Evolutionary conservation across 2,113 vertebrate species (phyloP), one percentile per base, ranked within the genome.

Genomic region (Lophius piscatorius): DNA sequence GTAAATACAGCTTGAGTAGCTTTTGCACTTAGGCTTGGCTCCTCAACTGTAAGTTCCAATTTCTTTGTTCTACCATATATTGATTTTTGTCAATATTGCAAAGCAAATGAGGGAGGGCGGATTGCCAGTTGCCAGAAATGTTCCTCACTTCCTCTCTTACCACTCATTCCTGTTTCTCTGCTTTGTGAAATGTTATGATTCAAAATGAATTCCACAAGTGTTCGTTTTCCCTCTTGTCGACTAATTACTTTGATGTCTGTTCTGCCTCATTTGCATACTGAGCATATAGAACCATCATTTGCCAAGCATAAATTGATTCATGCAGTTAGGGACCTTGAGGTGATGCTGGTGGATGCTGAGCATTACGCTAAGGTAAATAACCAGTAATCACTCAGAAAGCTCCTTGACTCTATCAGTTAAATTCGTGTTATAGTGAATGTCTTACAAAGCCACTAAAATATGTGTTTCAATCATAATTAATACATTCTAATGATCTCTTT

Each of bases 121-220:
- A 59, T 31, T 29, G 40, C 82, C 61, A 64, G 56, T 74, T 61
- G 39, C 63, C 26, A 6, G 26, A n/a, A n/a, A n/a, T n/a, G n/a
- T n/a, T 58, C 16, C 58, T 59, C 47, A 21, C 26, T 44, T 60
- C 33, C 44, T 3, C 22, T 57, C 41, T 21, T 49, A 46, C 65
- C 50, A 23, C 69, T 29, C 42, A n/a, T 52, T 39, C 34, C 36
- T 67, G n/a, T 70, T 61, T 38, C 50, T 60, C 34, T 54, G 63
- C 55, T 67, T 47, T 70, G 45, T 63, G 65, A 49, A 58, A 76
- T 28, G 23, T 54, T 63, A 51, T 70, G 13, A 17, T 41, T 66
- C 58, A 66, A 40, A 64, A 58, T 67, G 74, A 42, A 80, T 80
- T 75, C 64, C 38, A 76, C 70, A 71, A 74, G 65, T 51, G 60